phyloP scores from a whole-genome alignment of 1,140 invertebrate species.

The Bombus waltoni region DNA sequence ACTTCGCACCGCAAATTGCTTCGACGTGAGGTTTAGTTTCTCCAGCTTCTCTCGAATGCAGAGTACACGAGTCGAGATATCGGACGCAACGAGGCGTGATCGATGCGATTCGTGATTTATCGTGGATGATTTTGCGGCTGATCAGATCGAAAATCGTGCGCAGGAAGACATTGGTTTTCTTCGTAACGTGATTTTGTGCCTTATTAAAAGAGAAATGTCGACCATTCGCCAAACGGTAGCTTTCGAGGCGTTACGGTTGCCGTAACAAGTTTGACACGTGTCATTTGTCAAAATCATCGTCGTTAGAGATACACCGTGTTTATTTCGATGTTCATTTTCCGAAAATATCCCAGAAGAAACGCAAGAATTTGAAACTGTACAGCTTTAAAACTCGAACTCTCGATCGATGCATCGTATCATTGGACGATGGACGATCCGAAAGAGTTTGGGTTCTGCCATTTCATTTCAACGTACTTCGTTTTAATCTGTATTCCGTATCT shows the following conservation, averaged over 20 bases:
- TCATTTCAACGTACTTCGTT: neutral
- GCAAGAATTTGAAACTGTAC: neutral
- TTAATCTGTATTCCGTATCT: neutral
- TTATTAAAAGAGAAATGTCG: constrained; percentile 27
- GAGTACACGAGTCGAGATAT: constrained; percentile 9
- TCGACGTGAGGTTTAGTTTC: neutral
- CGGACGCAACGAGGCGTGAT: neutral
- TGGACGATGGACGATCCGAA: neutral
- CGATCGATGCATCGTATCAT: too few species aligned
- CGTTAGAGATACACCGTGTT: too few species aligned
- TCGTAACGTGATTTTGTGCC: constrained; percentile 45
- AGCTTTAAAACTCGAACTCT: neutral
- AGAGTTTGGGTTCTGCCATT: neutral
- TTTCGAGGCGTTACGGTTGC: neutral
- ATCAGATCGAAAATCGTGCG: constrained; percentile 42
- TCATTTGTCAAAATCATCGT: neutral
- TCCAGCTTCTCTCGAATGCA: neutral
- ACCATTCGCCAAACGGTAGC: neutral
- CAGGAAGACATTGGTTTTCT: constrained; percentile 30
- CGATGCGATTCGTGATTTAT: neutral
- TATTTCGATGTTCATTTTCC: too few species aligned
- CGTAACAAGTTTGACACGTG: neutral
- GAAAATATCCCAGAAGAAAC: neutral
- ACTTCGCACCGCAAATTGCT: constrained; percentile 29
- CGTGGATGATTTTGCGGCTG: constrained; percentile 11